Evolutionary conservation across 1,140 invertebrate species (phyloP), one percentile per base, ranked within the genome.

Genomic region (Phortica variegata): DNA sequence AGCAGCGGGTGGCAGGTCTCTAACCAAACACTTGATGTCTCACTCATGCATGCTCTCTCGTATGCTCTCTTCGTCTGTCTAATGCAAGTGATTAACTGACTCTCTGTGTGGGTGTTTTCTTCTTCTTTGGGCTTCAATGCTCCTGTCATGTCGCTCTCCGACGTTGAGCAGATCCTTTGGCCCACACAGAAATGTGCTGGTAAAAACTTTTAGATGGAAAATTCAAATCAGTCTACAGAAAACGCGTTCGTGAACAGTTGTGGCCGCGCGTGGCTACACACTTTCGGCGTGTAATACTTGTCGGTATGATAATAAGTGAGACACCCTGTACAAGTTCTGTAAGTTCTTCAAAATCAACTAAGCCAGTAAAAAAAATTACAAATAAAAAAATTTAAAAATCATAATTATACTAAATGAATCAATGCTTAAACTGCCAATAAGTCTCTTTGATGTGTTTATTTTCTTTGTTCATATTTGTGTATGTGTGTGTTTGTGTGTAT

Each of bases 231-330:
- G 73, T 75, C 72, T 75, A 75, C 61, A 75, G 66, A 73, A 72
- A 72, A 70, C 73, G 73, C 69, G 73, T 66, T 61, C 72, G 73
- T 73, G 73, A 70, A 66, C 66, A 75, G 72, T 73, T 72, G 69
- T 73, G 69, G 73, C 73, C 73, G 73, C 56, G 68, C 61, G 54
- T 58, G 73, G 73, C 73, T 72, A 73, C 69, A 68, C n/a, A n/a
- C 66, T 69, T 68, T 65, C 63, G 65, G 69, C 73, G 73, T 73
- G 73, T 69, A 71, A 68, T 66, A 65, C 69, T 68, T 75, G 70
- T 75, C 73, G 73, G 72, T 72, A 75, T 75, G 73, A 73, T 75
- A 75, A 73, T 69, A 75, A 75, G 68, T 75, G 68, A 74, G 62
- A 75, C 73, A 69, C 65, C 73, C 73, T 71, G 73, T 75, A 73